These are phyloP conservation scores for Triops cancriformis DNA, from an alignment of 1,140 invertebrate species.

Conservation along the genomic window DNA sequence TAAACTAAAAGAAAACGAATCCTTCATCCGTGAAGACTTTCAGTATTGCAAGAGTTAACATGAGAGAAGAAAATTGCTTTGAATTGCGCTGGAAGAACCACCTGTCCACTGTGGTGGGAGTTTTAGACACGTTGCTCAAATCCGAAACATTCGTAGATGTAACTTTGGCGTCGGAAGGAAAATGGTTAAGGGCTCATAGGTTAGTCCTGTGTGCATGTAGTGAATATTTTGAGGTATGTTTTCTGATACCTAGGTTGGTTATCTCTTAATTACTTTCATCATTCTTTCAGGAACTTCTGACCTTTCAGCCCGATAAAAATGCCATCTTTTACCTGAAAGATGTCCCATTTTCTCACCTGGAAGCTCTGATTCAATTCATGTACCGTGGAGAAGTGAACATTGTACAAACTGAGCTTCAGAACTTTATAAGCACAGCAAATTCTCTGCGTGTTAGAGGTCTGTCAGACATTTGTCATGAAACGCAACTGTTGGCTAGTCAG, in stretches of 20 bases:
- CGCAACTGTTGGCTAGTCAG: background rate
- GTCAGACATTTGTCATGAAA: conserved; percentile 26
- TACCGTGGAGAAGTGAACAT: conserved; percentile 60
- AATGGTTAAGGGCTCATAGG: conserved; percentile 84
- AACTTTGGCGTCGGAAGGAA: conserved; percentile 82
- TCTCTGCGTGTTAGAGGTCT: conserved; percentile 70
- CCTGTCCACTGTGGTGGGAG: conserved; percentile 79
- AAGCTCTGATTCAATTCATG: conserved; percentile 48
- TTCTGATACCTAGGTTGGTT: background rate
- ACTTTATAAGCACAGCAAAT: conserved; percentile 70
- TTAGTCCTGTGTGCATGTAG: conserved; percentile 87
- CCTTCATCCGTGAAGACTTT: too few relatives aligned
- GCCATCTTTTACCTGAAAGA: conserved; percentile 57
- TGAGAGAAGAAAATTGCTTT: conserved; percentile 73
- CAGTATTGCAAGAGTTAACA: conserved; percentile 29
- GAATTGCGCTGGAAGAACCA: conserved; percentile 91
- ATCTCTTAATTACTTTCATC: background rate
- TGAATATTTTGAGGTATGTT: conserved; percentile 83
- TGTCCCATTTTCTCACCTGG: conserved; percentile 61
- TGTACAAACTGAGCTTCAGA: conserved; percentile 66
- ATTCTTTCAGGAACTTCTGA: conserved; percentile 30
- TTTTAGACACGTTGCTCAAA: conserved; percentile 81
- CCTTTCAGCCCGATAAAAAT: conserved; percentile 35
- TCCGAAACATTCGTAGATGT: conserved; percentile 86
- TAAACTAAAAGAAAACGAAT: too few relatives aligned